Evolutionary conservation across 1,140 invertebrate genomes (phyloP), one percentile per base, ranked within the genome.

Genomic region (Scaptomyza hsui): DNA sequence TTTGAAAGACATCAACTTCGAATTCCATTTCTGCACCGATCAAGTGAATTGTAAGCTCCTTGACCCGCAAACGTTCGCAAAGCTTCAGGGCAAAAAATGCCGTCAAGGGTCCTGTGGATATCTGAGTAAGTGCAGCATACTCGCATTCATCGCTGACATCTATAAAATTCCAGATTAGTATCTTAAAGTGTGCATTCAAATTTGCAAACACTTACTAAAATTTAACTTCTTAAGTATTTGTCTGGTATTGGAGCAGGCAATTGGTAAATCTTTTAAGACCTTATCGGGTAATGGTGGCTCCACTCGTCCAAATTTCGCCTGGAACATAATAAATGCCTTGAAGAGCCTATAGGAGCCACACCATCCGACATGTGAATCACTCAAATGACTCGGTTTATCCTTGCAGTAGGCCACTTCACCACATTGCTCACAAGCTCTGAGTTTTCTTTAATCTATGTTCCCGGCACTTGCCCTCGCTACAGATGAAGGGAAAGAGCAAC

Each of bases 11-110:
- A 53, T 94, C 93, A 1, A 94, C 94, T 88, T 96, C 95, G 68
- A 95, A 95, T 37, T 95, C 94, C 15, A 95, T 92, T 77, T 96
- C 95, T 0, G 95, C 94, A 0, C 95, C 90, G 21, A 91, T 89
- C 18, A 91, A 55, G 45, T 91, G 91, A 24, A 69, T 70, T 26
- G 60, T 90, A 15, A 68, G 56, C 74, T 68, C 26, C 71, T 80
- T 56, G 3, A 89, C 75, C 78, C 88, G 86, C 42, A 81, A 55
- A 13, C 91, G 73, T 60, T 86, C 48, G 86, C 62, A 85, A 69
- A 90, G 89, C 68, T 95, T 94, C 32, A 94, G 80, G 3, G 93
- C 92, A 78, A 93, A 94, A 6, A 94, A 92, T 1, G 94, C 92
- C 0, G 94, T 95, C 2, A 96, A 80, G 0, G 95, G 94, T 4